phyloP scores from a whole-genome alignment of 2,113 vertebrate genomes.

The Casuarius casuarius region DNA sequence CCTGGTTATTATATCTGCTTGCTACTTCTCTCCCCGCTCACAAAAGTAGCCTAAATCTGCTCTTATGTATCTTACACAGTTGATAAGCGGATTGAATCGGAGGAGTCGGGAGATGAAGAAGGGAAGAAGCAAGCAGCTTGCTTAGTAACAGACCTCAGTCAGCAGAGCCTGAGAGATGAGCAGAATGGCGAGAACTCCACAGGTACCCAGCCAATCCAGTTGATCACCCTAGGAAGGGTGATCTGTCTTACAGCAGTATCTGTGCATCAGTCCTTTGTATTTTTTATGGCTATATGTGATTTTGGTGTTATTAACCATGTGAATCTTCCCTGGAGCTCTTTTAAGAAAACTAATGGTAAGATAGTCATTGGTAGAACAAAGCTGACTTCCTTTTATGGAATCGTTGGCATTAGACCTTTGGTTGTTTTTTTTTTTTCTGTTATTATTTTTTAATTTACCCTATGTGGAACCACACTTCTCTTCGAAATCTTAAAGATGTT shows the following conservation, averaged over 20 bases:
- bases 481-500: not conserved
- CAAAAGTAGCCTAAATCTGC: not conserved
- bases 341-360: fast-evolving
- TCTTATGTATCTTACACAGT: conserved; percentile 73
- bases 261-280: fast-evolving
- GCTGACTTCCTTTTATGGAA: not conserved
- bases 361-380: fast-evolving
- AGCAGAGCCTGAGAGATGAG: conserved; percentile 78
- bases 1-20: not conserved
- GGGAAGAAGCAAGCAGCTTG: conserved; percentile 83
- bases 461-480: not conserved
- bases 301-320: fast-evolving
- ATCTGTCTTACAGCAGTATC: fast-evolving
- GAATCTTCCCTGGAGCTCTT: not conserved
- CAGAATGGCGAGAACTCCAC: conserved; percentile 62
- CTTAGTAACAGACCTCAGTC: conserved; percentile 84
- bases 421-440: not conserved
- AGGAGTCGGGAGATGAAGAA: conserved; percentile 96
- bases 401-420: fast-evolving
- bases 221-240: fast-evolving
- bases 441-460: not conserved
- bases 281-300: fast-evolving
- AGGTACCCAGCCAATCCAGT: conserved; percentile 10
- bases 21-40: not conserved
- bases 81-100: conserved; percentile 91